Base-by-base conservation (phyloP, 2,888 invertebrate species). In the Tenthredo amoena region DNA sequence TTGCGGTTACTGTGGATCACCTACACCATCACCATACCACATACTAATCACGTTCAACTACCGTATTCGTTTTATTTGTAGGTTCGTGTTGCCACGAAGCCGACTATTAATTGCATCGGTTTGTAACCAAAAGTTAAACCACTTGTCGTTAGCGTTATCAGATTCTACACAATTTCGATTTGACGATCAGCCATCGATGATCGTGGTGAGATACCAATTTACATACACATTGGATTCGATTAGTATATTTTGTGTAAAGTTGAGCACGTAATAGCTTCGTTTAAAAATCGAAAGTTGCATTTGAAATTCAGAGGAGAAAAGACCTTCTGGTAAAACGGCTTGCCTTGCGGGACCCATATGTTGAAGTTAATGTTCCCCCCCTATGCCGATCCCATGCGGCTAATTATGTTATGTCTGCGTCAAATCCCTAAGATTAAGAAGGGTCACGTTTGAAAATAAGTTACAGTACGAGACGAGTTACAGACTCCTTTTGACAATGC, bases 361-460 rank as follows among this genome's bases (percentile, higher is more conserved):
- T 85, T 85, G 2, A 65, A 85, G 65, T 85, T 79, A 77, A 77
- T 77, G 77, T 74, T 77, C 77, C 43, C 68, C 85, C 85, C 65
- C 77, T 21, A 58, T 31, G 43, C 34, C 68, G 21, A 58, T 34
- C 47, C 84, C 83, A 68, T 10, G 84, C 85, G 58, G 72, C 86
- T 88, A 89, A 88, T 88, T 88, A 87, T 88, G 85, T 88, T 88
- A 87, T 86, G 87, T 88, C 87, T 87, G 85, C 84, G 74, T 72
- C 85, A 87, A 88, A 88, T 88, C 87, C 87, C 86, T 10, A 82
- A 86, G 88, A 88, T 89, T 87, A 88, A 82, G 86, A 86, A 86
- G 68, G 50, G 85, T 86, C 88, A 88, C 89, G 89, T 87, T 86
- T 86, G 50, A 84, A 58, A 74, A 86, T 71, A 71, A 47, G 83